Conservation (phyloP, 2,797 vertebrate genomes). For the Eulemur rubriventer region DNA sequence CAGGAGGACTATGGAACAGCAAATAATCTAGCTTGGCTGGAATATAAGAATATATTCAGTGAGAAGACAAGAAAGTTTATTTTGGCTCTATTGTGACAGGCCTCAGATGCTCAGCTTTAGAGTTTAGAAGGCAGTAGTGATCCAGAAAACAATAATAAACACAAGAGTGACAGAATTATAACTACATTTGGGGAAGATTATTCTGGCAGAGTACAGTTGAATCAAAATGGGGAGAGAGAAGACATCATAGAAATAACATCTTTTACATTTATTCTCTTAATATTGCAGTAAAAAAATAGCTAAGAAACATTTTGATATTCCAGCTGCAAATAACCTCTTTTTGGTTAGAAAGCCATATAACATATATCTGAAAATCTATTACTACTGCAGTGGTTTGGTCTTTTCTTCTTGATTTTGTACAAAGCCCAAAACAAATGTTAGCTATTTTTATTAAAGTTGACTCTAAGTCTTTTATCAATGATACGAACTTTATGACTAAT, state of each 20-base stretch:
- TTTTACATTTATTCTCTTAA: slow-evolving; percentile 16
- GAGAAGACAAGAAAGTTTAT: neutral
- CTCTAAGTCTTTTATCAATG: neutral
- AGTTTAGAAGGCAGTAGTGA: neutral
- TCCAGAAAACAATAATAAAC: neutral
- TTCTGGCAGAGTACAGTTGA: neutral
- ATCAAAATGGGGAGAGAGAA: neutral
- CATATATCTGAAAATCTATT: neutral
- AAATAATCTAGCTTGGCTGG: neutral
- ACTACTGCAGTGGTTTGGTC: neutral
- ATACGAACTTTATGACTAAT: neutral
- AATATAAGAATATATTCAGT: neutral
- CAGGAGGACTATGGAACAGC: neutral
- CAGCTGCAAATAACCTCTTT: neutral
- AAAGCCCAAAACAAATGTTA: neutral
- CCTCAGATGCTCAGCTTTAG: neutral
- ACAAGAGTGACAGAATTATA: neutral
- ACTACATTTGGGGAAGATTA: neutral
- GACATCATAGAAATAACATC: neutral
- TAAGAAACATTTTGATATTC: neutral
- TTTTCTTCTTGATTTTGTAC: neutral
- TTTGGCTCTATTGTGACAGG: neutral
- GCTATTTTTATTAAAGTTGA: slow-evolving; percentile 21
- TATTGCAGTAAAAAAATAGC: neutral
- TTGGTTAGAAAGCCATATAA: neutral